These are phyloP conservation scores for Amia ocellicauda DNA, from an alignment of 2,113 vertebrate species.

Conservation along the genomic window DNA sequence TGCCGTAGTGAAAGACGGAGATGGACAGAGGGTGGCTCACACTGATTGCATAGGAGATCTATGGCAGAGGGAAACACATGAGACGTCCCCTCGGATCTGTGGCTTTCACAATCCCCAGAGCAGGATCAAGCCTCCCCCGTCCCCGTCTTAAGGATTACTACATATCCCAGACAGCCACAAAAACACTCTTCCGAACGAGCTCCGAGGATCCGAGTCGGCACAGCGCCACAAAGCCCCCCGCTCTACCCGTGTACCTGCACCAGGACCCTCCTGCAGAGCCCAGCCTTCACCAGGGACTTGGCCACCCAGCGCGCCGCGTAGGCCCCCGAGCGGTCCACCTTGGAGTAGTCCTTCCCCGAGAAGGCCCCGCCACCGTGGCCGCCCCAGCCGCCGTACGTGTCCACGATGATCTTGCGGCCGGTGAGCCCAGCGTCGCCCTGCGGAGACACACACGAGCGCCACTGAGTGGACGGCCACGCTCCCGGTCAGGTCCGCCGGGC, in stretches of 20 bases:
- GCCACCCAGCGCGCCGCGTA: constrained; percentile 71
- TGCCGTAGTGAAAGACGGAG: constrained; percentile 66
- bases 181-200: too few species aligned
- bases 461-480: too few species aligned
- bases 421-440: constrained; percentile 68
- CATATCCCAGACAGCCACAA: too few species aligned
- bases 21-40: constrained; percentile 63
- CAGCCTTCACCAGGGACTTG: constrained; percentile 66
- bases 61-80: constrained; percentile 15
- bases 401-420: constrained; percentile 69
- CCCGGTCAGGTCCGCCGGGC: too few species aligned
- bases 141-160: too few species aligned
- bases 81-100: not conserved
- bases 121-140: too few species aligned
- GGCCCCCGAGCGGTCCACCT: constrained; percentile 67
- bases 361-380: constrained; percentile 70
- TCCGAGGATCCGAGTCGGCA: too few species aligned
- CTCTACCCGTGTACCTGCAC: constrained; percentile 54
- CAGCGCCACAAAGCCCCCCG: not conserved
- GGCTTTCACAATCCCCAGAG: too few species aligned
- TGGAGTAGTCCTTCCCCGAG: constrained; percentile 68
- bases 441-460: not conserved
- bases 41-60: constrained; percentile 66
- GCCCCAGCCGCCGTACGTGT: constrained; percentile 69
- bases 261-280: constrained; percentile 60